Percentiles rank a stretch among this genome's conserved stretches.
Conservation (phyloP, 1,140 invertebrate genomes). For the Zophobas atratus region DNA sequence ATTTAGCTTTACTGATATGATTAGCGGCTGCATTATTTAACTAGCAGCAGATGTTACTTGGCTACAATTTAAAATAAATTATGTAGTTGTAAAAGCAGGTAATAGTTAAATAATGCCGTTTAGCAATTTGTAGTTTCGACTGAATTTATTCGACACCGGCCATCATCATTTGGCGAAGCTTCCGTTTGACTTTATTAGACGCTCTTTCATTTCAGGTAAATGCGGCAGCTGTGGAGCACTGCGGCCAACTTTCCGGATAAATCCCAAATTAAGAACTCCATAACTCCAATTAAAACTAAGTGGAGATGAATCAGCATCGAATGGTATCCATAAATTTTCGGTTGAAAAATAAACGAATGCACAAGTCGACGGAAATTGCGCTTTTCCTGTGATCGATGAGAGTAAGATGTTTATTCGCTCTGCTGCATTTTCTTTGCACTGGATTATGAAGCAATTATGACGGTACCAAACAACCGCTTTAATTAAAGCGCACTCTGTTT, state of each 20-base stretch:
- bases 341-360: conserved; percentile 15
- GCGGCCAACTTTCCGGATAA: conserved; percentile 13
- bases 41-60: no score
- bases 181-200: conserved; percentile 13
- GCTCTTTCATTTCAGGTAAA: conserved; percentile 17
- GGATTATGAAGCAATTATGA: neutral
- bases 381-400: neutral
- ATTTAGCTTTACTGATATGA: no score
- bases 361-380: neutral
- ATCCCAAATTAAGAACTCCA: conserved; percentile 25
- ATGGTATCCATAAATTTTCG: conserved; percentile 19
- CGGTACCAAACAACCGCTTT: neutral
- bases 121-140: no score
- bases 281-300: conserved; percentile 17
- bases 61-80: no score
- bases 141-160: no score
- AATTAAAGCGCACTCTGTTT: neutral
- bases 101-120: no score
- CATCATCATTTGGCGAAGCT: neutral
- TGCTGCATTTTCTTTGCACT: no score
- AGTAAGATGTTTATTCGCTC: neutral
- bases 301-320: conserved; percentile 17
- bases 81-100: no score
- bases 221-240: conserved; percentile 22
- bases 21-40: no score